Base-by-base conservation (phyloP, 2,113 vertebrate species). In the Hyla sarda region DNA sequence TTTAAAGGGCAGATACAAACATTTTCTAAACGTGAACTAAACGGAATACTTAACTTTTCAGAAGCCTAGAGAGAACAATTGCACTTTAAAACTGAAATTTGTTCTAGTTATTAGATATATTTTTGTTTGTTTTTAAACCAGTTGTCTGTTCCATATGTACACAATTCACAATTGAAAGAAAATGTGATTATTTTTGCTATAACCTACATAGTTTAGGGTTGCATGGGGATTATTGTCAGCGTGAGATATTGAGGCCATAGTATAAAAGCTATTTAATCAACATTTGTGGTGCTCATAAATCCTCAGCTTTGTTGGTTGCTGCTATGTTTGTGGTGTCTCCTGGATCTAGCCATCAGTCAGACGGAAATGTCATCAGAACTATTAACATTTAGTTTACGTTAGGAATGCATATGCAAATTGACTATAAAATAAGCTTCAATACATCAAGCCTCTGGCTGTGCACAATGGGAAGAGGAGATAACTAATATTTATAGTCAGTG, bases 351-450 rank as follows among this genome's bases (percentile, higher is more conserved):
- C 58, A 88, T 85, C 28, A 76, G 25, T 88, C 58, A 81, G 19
- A 85, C 14, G 82, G 28, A 87, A 90, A 88, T 87, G 72, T 7
- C 47, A 75, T 78, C 52, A 87, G 73, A 87, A 72, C 71, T 87
- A 69, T 81, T 88, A 89, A 87, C 52, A 87, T 84, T 75, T 16
- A 0, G 1, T 79, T 87, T 89, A 88, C 88, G 82, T 77, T 86
- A 87, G 52, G 41, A 90, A 90, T 21, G 65, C 76, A 90, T 90
- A 90, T 80, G 60, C 1, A 74, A 84, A 1, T 58, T 41, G 88
- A 69, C 86, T 89, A 77, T 58, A 54, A 71, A 23, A 10, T 78
- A 56, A 79, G 48, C 62, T 79, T 41, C 60, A 85, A 78, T 85
- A 79, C 75, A 50, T 85, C 84, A 85, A 48, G 37, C 72, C 56